These are phyloP conservation scores for Mobula hypostoma DNA, from an alignment of 2,113 vertebrate genomes.

Conservation along the genomic window DNA sequence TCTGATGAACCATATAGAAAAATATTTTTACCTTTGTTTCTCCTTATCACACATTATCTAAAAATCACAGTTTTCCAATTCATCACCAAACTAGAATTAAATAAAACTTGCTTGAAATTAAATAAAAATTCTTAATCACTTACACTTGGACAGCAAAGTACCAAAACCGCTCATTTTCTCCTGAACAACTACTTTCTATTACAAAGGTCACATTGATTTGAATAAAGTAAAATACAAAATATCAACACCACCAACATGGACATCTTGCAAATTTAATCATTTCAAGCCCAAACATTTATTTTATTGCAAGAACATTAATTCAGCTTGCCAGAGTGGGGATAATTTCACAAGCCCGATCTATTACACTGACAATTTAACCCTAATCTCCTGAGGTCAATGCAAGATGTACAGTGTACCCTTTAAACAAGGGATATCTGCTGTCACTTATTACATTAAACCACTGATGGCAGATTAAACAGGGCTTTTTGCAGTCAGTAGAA, in stretches of 20 bases:
- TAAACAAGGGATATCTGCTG: conserved; percentile 7
- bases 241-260: background rate
- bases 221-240: conserved; percentile 33
- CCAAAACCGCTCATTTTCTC: conserved; percentile 3
- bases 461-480: background rate
- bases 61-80: background rate
- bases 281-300: conserved; percentile 19
- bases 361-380: conserved; percentile 6
- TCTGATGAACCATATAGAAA: conserved; percentile 22
- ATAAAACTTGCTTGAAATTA: conserved; percentile 1
- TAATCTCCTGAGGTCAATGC: background rate
- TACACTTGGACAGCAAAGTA: conserved; percentile 3
- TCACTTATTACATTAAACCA: conserved; percentile 22
- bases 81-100: background rate
- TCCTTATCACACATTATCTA: conserved; percentile 4
- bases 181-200: background rate
- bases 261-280: background rate
- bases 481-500: conserved; percentile 21
- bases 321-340: background rate
- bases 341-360: conserved; percentile 19
- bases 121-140: background rate
- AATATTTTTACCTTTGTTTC: background rate
- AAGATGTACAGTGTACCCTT: background rate
- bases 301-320: conserved; percentile 10
- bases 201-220: conserved; percentile 14